Evolutionary conservation across 2,888 invertebrate species (phyloP).

Genomic region (Malachius bipustulatus): DNA sequence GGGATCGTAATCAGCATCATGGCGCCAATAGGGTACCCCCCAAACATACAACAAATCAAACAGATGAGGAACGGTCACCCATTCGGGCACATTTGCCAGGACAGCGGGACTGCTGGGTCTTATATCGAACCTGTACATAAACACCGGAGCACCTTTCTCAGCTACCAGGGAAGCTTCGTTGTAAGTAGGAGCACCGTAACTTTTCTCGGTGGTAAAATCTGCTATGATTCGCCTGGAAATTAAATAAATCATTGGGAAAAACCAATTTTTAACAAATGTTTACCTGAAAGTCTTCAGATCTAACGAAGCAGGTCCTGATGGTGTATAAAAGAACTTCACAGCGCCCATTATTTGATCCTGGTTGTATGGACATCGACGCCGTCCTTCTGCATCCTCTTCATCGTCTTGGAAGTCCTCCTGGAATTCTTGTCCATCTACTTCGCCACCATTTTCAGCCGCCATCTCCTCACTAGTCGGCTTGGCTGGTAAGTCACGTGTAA

Average conservation of each 20-base stretch:
- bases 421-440: slow-evolving; percentile 38
- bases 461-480: too few relatives aligned
- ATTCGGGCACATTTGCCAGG: slow-evolving; percentile 55
- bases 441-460: slow-evolving; percentile 41
- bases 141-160: slow-evolving; percentile 45
- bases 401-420: too few relatives aligned
- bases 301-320: too few relatives aligned
- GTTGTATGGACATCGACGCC: too few relatives aligned
- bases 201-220: slow-evolving; percentile 60
- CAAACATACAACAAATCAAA: slow-evolving; percentile 72
- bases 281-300: too few relatives aligned
- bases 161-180: slow-evolving; percentile 54
- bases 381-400: too few relatives aligned
- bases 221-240: too few relatives aligned
- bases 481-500: slow-evolving; percentile 33
- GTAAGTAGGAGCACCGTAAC: slow-evolving; percentile 59
- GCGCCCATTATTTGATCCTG: slow-evolving; percentile 58
- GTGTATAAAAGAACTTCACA: slow-evolving; percentile 65
- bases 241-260: too few relatives aligned
- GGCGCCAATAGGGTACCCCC: slow-evolving; percentile 64
- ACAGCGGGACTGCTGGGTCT: slow-evolving; percentile 55
- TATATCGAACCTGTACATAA: slow-evolving; percentile 63
- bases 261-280: too few relatives aligned
- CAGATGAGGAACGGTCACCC: slow-evolving; percentile 72
- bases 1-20: slow-evolving; percentile 57